A percentile compares a stretch with the other conserved stretches of the same genome.
Evolutionary conservation across 2,113 vertebrate genomes (phyloP).

Genomic region (Cyprinodon tularosa): DNA sequence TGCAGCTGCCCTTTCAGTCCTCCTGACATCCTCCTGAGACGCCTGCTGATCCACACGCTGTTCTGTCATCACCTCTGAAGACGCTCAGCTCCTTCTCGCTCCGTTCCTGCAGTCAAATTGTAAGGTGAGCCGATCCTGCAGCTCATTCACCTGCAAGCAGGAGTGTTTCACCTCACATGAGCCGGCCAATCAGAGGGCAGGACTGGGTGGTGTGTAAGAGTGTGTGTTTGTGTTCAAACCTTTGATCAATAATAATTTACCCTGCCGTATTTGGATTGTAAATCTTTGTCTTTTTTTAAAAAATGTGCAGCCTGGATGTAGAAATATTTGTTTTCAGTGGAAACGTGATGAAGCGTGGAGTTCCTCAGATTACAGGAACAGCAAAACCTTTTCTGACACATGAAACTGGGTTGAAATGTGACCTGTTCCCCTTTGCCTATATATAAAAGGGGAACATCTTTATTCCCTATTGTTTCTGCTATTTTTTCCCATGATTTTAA

Average conservation of each 20-base stretch:
- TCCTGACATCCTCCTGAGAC: constrained; percentile 44
- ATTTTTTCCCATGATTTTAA: no score
- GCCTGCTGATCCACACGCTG: constrained; percentile 27
- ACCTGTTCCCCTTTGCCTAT: background rate
- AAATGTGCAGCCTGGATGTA: background rate
- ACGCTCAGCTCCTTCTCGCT: background rate
- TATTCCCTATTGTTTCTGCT: no score
- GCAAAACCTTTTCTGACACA: background rate
- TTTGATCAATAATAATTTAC: constrained; percentile 35
- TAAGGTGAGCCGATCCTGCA: constrained; percentile 20
- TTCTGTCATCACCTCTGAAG: constrained; percentile 32
- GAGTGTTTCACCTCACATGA: constrained; percentile 41
- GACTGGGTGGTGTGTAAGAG: background rate
- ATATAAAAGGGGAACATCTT: background rate
- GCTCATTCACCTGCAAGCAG: constrained; percentile 47
- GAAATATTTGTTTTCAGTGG: background rate
- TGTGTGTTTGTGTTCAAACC: constrained; percentile 28
- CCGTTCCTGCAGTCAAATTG: background rate
- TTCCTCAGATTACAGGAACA: constrained; percentile 2
- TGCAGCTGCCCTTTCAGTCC: constrained; percentile 11
- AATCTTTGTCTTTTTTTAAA: background rate
- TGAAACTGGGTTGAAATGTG: constrained; percentile 2
- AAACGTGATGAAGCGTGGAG: background rate
- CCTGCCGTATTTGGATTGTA: constrained; percentile 13
- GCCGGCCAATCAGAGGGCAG: constrained; percentile 52